Evolutionary conservation across 2,797 vertebrate species (phyloP).

Genomic region (Cossypha dichroa): DNA sequence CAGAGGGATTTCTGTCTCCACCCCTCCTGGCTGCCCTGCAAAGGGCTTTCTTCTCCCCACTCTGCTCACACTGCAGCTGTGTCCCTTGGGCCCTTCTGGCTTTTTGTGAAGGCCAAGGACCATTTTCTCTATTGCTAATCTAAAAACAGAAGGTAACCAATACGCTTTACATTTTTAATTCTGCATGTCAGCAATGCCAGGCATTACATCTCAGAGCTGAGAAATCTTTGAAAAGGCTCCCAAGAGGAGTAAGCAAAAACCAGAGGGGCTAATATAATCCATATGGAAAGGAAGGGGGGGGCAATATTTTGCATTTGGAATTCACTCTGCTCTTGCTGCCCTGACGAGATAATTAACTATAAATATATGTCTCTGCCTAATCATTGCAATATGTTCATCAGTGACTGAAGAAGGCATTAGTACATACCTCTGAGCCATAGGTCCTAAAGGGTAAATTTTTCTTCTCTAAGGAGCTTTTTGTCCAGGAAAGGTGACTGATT

Average conservation of each 20-base stretch:
- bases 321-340: neutral
- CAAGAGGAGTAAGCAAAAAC: neutral
- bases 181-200: rapidly evolving
- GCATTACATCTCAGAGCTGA: neutral
- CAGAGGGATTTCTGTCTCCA: neutral
- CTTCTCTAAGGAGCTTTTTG: neutral
- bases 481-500: neutral
- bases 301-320: neutral
- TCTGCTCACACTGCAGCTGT: neutral
- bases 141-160: neutral
- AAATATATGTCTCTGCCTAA: neutral
- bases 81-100: neutral
- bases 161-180: neutral
- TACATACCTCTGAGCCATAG: neutral
- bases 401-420: neutral
- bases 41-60: neutral
- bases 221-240: neutral
- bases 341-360: neutral
- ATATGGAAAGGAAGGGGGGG: neutral
- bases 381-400: neutral
- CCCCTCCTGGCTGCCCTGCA: rapidly evolving
- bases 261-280: neutral
- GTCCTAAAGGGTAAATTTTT: neutral
- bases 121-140: neutral
- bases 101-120: neutral